Percentiles rank a stretch among this genome's conserved stretches.
Evolutionary conservation across 2,113 vertebrate species (phyloP).

Genomic region (Crotalus tigris): DNA sequence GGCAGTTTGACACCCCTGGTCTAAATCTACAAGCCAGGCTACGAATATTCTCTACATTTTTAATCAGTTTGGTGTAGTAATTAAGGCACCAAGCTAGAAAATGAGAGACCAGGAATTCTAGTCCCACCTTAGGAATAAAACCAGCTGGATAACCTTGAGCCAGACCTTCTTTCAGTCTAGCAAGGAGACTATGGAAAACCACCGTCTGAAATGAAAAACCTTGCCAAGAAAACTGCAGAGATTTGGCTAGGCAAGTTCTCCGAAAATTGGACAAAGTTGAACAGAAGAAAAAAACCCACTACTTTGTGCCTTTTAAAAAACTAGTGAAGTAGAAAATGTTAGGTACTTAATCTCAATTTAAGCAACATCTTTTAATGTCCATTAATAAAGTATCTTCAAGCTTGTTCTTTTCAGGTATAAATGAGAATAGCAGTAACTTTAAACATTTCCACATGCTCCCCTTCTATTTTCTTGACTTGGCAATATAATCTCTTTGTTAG

Average conservation of each 20-base stretch:
- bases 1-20: no score
- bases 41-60: not conserved
- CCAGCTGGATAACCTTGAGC: not conserved
- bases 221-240: not conserved
- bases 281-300: not conserved
- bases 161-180: not conserved
- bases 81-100: not conserved
- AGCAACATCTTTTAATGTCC: constrained; percentile 34
- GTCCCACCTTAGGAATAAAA: not conserved
- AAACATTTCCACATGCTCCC: constrained; percentile 20
- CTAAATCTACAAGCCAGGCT: not conserved
- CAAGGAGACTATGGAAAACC: not conserved
- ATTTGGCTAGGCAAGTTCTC: not conserved
- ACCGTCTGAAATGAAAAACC: not conserved
- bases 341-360: constrained; percentile 14
- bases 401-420: constrained; percentile 32
- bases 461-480: not conserved
- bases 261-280: not conserved
- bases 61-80: not conserved
- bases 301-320: constrained; percentile 36
- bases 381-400: constrained; percentile 28
- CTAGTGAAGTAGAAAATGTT: not conserved
- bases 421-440: constrained; percentile 10
- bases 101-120: not conserved
- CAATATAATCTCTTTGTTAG: constrained; percentile 4